Conservation (phyloP, 2,888 invertebrate species). For the Eurois occulta region DNA sequence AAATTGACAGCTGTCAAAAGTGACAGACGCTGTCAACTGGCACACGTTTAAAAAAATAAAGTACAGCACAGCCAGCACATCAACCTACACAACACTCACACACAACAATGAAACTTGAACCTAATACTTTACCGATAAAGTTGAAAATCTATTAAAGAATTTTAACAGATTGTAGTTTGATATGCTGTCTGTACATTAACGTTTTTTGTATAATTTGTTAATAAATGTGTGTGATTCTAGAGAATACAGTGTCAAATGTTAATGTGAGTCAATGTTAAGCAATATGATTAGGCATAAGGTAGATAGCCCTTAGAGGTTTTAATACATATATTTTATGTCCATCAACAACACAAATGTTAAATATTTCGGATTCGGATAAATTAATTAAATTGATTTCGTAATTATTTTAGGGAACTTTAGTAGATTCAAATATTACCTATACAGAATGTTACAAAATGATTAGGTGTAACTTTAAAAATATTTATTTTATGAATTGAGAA, state of each 20-base stretch:
- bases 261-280: slow-evolving; percentile 81
- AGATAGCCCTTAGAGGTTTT: slow-evolving; percentile 39
- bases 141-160: too few species aligned
- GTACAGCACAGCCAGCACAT: background rate
- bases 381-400: background rate
- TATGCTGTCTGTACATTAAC: too few species aligned
- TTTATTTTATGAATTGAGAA: background rate
- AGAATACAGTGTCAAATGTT: slow-evolving; percentile 70
- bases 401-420: background rate
- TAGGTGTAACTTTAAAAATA: background rate
- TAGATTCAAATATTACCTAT: background rate
- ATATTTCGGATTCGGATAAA: background rate
- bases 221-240: slow-evolving; percentile 29
- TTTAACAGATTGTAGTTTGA: too few species aligned
- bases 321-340: slow-evolving; percentile 26
- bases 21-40: slow-evolving; percentile 8
- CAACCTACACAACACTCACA: too few species aligned
- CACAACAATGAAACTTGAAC: too few species aligned
- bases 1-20: slow-evolving; percentile 36
- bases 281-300: slow-evolving; percentile 71
- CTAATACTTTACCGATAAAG: too few species aligned
- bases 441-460: background rate
- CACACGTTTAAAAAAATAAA: background rate
- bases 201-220: slow-evolving; percentile 19
- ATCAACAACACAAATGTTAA: slow-evolving; percentile 36